Evolutionary conservation across 2,888 invertebrate genomes (phyloP).

Genomic region (Mimachlamys varia): DNA sequence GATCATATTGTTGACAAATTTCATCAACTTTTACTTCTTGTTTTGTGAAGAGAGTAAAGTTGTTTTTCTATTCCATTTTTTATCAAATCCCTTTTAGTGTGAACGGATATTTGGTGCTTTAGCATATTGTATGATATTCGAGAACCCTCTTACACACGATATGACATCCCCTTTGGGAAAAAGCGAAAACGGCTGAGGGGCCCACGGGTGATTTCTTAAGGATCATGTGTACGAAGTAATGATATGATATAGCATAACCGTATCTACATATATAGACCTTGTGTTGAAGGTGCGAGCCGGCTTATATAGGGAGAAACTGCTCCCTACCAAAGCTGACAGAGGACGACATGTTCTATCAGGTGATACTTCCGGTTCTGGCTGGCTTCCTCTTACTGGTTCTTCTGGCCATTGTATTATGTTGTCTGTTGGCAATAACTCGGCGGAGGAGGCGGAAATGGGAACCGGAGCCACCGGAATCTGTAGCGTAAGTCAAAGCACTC

Average conservation of each 20-base stretch:
- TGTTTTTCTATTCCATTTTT: too few species aligned
- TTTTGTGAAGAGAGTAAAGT: too few species aligned
- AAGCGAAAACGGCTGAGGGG: too few species aligned
- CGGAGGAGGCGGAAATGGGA: neutral
- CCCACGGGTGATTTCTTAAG: too few species aligned
- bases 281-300: neutral
- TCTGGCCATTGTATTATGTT: neutral
- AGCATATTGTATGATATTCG: too few species aligned
- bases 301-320: neutral
- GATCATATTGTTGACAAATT: too few species aligned
- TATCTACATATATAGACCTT: neutral
- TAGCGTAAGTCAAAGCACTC: neutral
- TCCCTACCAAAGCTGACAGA: neutral
- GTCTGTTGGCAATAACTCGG: neutral
- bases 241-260: neutral
- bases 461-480: neutral
- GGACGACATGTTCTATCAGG: neutral
- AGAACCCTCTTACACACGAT: too few species aligned
- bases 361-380: neutral
- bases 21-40: too few species aligned
- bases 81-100: too few species aligned
- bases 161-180: too few species aligned
- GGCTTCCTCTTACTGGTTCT: neutral
- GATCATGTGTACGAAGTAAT: too few species aligned
- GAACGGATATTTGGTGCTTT: too few species aligned